Percentiles rank a stretch among this genome's conserved stretches.
Conservation (phyloP, 2,113 vertebrate genomes). For the Suricata suricatta region DNA sequence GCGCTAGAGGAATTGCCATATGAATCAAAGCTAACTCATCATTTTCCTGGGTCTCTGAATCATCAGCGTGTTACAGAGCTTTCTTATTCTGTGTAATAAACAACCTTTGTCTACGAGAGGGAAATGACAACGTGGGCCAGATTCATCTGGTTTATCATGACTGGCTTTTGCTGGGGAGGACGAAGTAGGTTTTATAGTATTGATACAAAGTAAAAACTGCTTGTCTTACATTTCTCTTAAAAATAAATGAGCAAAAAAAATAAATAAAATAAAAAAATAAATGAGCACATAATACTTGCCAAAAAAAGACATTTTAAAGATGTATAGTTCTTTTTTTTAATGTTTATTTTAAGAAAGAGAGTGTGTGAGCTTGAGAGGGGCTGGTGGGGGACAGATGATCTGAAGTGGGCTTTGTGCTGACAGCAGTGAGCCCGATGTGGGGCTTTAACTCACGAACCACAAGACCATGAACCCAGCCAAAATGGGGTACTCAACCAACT, state of each 20-base stretch:
- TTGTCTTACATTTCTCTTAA: not conserved
- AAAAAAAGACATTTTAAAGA: not conserved
- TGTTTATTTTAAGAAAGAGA: no score
- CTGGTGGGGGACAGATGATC: no score
- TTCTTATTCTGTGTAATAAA: not conserved
- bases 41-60: slow-evolving; percentile 45
- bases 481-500: no score
- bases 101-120: not conserved
- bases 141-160: not conserved
- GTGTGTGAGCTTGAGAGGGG: no score
- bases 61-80: not conserved
- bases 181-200: not conserved
- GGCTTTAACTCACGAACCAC: no score
- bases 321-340: not conserved
- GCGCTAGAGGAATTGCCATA: not conserved
- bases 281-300: not conserved
- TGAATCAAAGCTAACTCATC: slow-evolving; percentile 26
- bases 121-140: not conserved
- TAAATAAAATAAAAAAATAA: slow-evolving; percentile 30
- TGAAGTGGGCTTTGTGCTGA: no score
- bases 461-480: no score
- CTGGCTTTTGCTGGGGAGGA: not conserved
- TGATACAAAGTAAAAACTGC: not conserved
- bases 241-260: not conserved
- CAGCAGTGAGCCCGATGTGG: no score